These are phyloP conservation scores for Sander vitreus DNA, from an alignment of 2,113 vertebrate genomes.

Conservation along the genomic window DNA sequence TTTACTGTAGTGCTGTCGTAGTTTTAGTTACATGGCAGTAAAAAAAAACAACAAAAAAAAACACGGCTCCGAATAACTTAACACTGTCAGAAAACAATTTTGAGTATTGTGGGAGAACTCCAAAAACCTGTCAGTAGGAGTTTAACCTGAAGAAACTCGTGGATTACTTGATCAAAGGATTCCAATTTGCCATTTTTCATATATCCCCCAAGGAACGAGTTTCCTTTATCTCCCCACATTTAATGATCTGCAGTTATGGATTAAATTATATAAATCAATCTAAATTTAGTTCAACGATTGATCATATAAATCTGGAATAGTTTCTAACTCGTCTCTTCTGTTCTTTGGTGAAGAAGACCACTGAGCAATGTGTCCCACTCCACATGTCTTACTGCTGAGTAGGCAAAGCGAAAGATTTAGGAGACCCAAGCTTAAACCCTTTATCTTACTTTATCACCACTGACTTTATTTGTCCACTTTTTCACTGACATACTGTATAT, in stretches of 20 bases:
- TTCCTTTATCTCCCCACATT: constrained; percentile 1
- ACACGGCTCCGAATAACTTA: not conserved
- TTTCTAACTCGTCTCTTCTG: not conserved
- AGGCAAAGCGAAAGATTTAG: not conserved
- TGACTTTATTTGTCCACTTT: not conserved
- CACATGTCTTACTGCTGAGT: not conserved
- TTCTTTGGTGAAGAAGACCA: constrained; percentile 1
- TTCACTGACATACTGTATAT: not conserved
- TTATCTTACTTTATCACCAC: constrained; percentile 15
- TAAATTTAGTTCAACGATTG: constrained; percentile 8
- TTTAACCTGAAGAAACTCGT: not conserved
- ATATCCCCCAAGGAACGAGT: not conserved
- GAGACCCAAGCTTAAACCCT: not conserved
- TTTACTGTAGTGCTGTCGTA: not conserved
- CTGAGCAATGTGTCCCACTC: not conserved
- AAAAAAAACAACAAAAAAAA: not conserved
- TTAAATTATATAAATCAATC: constrained; percentile 5
- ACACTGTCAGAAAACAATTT: constrained; percentile 12
- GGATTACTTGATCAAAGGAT: not conserved
- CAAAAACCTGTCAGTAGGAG: not conserved
- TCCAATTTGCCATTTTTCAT: not conserved
- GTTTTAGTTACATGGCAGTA: not conserved
- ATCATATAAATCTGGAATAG: not conserved
- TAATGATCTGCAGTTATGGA: constrained; percentile 10
- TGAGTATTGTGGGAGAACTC: not conserved